Conservation (phyloP, 2,888 invertebrate genomes). For the Trachelus tabidus region DNA sequence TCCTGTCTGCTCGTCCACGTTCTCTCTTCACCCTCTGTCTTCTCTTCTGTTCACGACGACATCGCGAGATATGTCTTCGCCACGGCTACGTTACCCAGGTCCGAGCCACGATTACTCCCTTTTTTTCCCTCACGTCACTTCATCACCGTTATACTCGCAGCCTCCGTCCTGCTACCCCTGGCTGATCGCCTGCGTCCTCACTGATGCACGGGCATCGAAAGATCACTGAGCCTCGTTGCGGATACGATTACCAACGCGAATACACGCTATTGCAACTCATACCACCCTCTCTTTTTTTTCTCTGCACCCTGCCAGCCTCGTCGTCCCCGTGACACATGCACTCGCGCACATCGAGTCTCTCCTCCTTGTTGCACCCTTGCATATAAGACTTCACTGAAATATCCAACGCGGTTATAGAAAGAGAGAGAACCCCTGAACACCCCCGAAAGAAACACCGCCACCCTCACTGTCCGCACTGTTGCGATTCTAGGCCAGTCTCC, state of each 20-base stretch:
- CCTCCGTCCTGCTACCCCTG: neutral
- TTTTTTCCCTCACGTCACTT: neutral
- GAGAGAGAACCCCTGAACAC: neutral
- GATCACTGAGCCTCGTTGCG: neutral
- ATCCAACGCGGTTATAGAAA: constrained; percentile 1
- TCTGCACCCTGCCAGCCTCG: constrained; percentile 2
- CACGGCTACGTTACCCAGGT: neutral
- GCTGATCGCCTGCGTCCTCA: neutral
- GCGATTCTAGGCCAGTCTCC: constrained; percentile 4
- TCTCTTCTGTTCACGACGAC: constrained; percentile 1
- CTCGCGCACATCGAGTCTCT: constrained; percentile 6
- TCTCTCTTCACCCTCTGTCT: neutral
- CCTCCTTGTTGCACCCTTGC: constrained; percentile 1
- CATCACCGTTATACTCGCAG: neutral
- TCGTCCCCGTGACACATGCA: neutral
- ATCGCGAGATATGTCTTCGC: neutral
- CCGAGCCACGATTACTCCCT: neutral
- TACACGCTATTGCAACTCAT: neutral
- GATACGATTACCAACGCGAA: neutral
- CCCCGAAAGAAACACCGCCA: neutral
- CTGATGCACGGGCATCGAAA: constrained; percentile 1
- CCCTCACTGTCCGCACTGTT: neutral
- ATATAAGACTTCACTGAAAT: neutral
- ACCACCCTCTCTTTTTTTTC: neutral
- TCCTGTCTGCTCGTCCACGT: neutral